phyloP scores from a whole-genome alignment of 2,797 vertebrate species.

The Chromis chromis region DNA sequence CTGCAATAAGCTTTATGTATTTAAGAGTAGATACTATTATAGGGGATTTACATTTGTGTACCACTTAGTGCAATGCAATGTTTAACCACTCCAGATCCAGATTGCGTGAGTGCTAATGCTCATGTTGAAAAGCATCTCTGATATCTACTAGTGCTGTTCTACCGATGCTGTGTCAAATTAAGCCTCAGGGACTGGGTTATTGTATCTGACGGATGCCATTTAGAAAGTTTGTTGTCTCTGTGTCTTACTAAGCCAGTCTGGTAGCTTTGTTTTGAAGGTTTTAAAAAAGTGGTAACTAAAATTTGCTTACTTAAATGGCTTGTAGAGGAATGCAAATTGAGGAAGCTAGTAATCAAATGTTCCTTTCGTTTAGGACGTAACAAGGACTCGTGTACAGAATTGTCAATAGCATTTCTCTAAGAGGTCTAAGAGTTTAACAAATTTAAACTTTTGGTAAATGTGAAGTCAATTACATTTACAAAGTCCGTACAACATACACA shows the following conservation, averaged over 20 bases:
- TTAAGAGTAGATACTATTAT: neutral
- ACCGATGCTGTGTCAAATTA: neutral
- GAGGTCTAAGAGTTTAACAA: neutral
- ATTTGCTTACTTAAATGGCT: neutral
- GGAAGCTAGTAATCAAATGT: neutral
- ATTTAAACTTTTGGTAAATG: neutral
- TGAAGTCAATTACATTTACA: neutral
- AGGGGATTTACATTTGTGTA: neutral
- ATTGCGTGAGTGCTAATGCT: conserved; percentile 6
- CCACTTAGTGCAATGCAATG: neutral
- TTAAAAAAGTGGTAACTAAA: neutral
- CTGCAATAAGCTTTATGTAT: neutral
- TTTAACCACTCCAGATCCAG: conserved; percentile 13
- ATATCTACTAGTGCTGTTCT: neutral
- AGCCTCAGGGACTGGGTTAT: neutral
- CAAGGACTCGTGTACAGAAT: neutral
- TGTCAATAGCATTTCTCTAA: neutral
- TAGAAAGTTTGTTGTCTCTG: neutral
- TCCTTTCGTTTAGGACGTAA: neutral
- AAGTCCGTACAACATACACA: neutral
- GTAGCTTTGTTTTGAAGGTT: too few relatives aligned
- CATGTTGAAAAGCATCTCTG: neutral
- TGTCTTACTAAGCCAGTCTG: neutral
- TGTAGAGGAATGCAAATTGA: neutral
- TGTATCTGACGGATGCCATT: neutral